Percentiles rank a stretch among this genome's conserved stretches.
These are phyloP conservation scores for Dendrolimus houi DNA, from an alignment of 2,888 invertebrate genomes.

Conservation along the genomic window DNA sequence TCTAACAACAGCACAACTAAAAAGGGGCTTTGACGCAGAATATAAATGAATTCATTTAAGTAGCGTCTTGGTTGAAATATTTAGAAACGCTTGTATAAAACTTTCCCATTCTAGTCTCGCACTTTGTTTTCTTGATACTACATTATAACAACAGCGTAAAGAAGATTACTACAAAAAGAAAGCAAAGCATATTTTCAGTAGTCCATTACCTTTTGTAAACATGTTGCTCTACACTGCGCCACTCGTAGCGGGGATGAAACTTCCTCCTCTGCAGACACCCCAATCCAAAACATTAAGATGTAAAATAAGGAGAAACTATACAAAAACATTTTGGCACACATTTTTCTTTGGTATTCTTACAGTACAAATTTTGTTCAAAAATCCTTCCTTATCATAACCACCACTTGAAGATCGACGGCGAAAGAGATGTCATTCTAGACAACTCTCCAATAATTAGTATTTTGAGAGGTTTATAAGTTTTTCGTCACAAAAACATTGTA, in stretches of 20 bases:
- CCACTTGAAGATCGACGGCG: slow-evolving; percentile 42
- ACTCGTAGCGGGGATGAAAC: slow-evolving; percentile 83
- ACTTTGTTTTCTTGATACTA: too few species aligned
- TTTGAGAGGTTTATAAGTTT: slow-evolving; percentile 32
- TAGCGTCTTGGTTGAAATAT: not conserved
- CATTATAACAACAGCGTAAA: too few species aligned
- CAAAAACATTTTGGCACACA: slow-evolving; percentile 75
- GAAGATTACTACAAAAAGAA: too few species aligned
- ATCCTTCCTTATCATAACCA: slow-evolving; percentile 61
- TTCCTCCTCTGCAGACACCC: slow-evolving; percentile 78
- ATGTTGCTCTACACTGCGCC: slow-evolving; percentile 83
- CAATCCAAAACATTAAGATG: slow-evolving; percentile 64
- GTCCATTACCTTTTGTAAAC: slow-evolving; percentile 80
- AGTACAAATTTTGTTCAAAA: slow-evolving; percentile 43
- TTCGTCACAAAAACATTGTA: slow-evolving; percentile 41
- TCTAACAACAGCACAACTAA: too few species aligned
- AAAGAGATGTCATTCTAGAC: slow-evolving; percentile 45
- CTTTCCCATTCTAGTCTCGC: too few species aligned
- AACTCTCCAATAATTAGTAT: slow-evolving; percentile 22
- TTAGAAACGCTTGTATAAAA: not conserved
- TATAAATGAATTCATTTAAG: too few species aligned
- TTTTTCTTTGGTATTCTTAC: slow-evolving; percentile 66
- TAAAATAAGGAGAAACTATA: slow-evolving; percentile 68
- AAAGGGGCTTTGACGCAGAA: too few species aligned
- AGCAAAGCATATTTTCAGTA: too few species aligned